Base-by-base conservation (phyloP, 1,140 invertebrate genomes). In the Bombus difficillimus region DNA sequence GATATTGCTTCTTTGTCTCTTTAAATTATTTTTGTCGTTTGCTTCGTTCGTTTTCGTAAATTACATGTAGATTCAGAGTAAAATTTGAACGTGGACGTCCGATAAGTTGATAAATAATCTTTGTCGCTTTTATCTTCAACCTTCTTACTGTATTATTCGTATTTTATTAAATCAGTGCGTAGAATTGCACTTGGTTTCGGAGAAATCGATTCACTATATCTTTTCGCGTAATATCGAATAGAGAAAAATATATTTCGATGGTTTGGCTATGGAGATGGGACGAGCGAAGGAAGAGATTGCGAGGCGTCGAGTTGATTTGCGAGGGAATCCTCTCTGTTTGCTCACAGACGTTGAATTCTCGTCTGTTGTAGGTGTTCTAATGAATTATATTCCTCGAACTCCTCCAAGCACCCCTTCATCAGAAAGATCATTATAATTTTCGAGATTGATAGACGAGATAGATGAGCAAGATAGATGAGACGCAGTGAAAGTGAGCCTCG, bases 401-500 rank as follows among this genome's bases (percentile, higher is more conserved):
- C 62, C 59, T 64, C 9, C 57, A 25, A n/a, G 75, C 57, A 41
- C 75, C 25, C 75, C 37, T n/a, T 66, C 57, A 32, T 78, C 37
- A 18, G 37, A 64, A 25, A 25, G 57, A 78, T 78, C 75, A 32
- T 78, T 78, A 78, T 64, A 78, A 64, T 78, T 78, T 78, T 13
- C 75, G 10, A 78, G 75, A 78, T 78, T 78, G 57, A 78, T 78
- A 62, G 75, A 41, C 75, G 37, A 78, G 75, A 78, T 78, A 78
- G 75, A 78, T 78, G 75, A 78, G 37, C 75, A 78, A 78, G 75
- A 78, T 78, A 22, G 75, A 78, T 78, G 75, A 22, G n/a, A 37
- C 28, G 28, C 59, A 41, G 57, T 64, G 75, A 78, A 78, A 78
- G 75, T 78, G 75, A 78, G 75, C 57, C 57, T 64, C 18, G 75